Evolutionary conservation across 2,888 invertebrate genomes (phyloP).

Genomic region (Heliothis peltigera): DNA sequence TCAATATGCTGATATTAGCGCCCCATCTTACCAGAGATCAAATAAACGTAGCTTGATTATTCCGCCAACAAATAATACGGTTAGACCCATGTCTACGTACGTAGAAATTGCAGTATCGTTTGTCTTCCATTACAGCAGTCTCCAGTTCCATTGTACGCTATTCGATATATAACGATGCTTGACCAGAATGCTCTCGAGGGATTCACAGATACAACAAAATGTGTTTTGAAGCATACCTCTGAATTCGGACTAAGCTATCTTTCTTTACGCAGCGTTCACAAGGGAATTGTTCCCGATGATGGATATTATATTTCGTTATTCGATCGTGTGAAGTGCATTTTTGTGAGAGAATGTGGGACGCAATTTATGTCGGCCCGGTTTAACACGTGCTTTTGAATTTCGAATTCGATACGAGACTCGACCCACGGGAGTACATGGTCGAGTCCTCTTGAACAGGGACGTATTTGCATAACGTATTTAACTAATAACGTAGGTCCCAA

Average conservation of each 20-base stretch:
- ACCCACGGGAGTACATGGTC: neutral
- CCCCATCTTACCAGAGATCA: neutral
- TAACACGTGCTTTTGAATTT: conserved; percentile 12
- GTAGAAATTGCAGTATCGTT: conserved; percentile 40
- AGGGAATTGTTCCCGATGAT: conserved; percentile 34
- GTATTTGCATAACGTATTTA: neutral
- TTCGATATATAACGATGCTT: conserved; percentile 53
- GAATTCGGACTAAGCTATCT: conserved; percentile 31
- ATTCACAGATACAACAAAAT: conserved; percentile 53
- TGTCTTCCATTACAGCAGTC: conserved; percentile 41
- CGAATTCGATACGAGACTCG: conserved; percentile 9
- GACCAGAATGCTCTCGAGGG: conserved; percentile 51
- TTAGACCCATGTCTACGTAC: conserved; percentile 1
- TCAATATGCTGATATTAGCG: conserved; percentile 7
- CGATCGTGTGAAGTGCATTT: conserved; percentile 41
- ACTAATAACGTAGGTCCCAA: neutral
- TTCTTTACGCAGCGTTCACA: conserved; percentile 34
- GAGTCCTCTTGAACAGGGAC: neutral
- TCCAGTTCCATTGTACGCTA: conserved; percentile 44
- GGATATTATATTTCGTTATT: conserved; percentile 34
- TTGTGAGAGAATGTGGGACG: conserved; percentile 12
- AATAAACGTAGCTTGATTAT: conserved; percentile 19
- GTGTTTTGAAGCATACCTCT: conserved; percentile 43
- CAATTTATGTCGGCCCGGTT: conserved; percentile 6
- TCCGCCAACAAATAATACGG: conserved; percentile 21